phyloP scores from a whole-genome alignment of 2,113 vertebrate species.

The Varanus salvator region DNA sequence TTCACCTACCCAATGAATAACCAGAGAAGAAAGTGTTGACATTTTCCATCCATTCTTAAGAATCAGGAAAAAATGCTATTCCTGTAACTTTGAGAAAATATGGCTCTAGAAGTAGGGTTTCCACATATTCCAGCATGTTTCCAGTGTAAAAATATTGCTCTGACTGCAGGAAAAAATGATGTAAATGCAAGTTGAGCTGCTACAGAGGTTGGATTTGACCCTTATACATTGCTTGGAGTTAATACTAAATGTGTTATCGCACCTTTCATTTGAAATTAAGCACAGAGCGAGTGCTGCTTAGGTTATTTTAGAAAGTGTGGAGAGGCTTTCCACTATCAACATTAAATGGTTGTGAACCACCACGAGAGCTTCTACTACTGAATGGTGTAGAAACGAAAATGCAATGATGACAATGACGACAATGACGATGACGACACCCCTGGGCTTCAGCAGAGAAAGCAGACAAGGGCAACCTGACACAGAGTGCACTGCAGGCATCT shows the following conservation, averaged over 20 bases:
- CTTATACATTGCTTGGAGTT: not conserved
- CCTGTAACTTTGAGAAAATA: not conserved
- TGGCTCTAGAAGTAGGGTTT: not conserved
- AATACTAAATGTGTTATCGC: slow-evolving; percentile 22
- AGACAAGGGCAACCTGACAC: too few relatives aligned
- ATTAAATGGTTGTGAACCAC: not conserved
- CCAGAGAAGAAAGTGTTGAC: not conserved
- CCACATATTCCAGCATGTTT: not conserved
- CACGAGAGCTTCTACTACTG: too few relatives aligned
- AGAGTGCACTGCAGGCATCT: too few relatives aligned
- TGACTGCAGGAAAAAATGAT: not conserved
- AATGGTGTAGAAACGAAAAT: too few relatives aligned
- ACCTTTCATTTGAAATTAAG: slow-evolving; percentile 23
- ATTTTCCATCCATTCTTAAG: not conserved
- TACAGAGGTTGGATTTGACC: slow-evolving; percentile 8
- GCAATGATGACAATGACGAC: too few relatives aligned
- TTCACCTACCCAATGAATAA: not conserved
- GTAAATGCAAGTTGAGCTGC: slow-evolving; percentile 13
- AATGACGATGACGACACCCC: too few relatives aligned
- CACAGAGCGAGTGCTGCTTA: not conserved
- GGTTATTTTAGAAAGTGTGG: not conserved
- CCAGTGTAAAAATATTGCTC: not conserved
- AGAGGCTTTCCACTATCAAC: not conserved
- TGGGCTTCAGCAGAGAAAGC: too few relatives aligned
- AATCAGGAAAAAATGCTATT: not conserved